phyloP scores from a whole-genome alignment of 2,888 invertebrate genomes.

The Ichneumoninae sp. region DNA sequence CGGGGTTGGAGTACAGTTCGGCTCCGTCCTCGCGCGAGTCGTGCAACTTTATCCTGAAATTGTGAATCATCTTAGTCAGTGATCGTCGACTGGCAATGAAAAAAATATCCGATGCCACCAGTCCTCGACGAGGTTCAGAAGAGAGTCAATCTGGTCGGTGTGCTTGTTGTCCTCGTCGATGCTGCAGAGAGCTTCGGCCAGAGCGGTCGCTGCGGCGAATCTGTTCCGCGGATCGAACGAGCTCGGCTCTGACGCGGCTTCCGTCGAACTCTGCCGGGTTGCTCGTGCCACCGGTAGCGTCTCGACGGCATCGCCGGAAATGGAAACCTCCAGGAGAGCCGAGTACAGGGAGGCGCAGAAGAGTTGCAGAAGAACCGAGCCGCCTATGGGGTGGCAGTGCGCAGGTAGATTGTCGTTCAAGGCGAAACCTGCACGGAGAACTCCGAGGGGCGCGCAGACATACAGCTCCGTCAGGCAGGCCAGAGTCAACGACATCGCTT shows the following conservation, averaged over 20 bases:
- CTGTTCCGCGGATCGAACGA: conserved; percentile 73
- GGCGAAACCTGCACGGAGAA: conserved; percentile 85
- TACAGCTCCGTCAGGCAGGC: conserved; percentile 89
- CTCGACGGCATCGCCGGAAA: conserved; percentile 27
- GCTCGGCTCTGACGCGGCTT: conserved; percentile 62
- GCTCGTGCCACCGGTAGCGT: conserved; percentile 34
- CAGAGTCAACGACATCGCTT: conserved; percentile 91
- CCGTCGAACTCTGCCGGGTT: background rate
- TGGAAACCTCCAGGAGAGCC: conserved; percentile 80
- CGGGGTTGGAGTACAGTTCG: conserved; percentile 72
- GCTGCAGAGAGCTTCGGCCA: conserved; percentile 92
- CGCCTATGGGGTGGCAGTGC: conserved; percentile 89
- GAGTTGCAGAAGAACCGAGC: conserved; percentile 89
- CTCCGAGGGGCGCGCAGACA: conserved; percentile 88
- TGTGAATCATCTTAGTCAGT: background rate
- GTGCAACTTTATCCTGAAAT: conserved; percentile 65
- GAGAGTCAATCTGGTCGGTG: conserved; percentile 89
- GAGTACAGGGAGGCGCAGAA: conserved; percentile 88
- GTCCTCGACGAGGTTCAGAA: conserved; percentile 84
- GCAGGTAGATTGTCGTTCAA: conserved; percentile 90
- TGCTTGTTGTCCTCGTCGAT: conserved; percentile 93
- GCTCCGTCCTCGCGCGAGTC: conserved; percentile 14
- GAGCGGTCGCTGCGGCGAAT: conserved; percentile 86
- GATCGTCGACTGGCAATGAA: conserved; percentile 31
- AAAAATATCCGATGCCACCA: conserved; percentile 59